Conservation (phyloP, 2,888 invertebrate species). For the Taenaris catops region DNA sequence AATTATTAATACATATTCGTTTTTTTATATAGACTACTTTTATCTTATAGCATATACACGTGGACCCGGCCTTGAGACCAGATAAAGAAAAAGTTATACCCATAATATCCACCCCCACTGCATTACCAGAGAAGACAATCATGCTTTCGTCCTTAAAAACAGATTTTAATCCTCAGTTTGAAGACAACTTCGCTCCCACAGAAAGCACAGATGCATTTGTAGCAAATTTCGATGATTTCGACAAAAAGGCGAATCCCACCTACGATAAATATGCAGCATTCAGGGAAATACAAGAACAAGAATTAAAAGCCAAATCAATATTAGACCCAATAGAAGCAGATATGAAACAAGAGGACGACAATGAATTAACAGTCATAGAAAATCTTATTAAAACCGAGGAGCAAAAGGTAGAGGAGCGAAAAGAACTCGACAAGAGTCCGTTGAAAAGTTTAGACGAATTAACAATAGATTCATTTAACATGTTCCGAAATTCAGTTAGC, state of each 20-base stretch:
- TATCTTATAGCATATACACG: slow-evolving; percentile 57
- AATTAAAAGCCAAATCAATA: slow-evolving; percentile 73
- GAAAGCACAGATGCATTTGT: slow-evolving; percentile 77
- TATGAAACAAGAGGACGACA: slow-evolving; percentile 58
- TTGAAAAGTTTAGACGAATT: slow-evolving; percentile 60
- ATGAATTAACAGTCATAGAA: slow-evolving; percentile 51
- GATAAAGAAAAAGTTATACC: slow-evolving; percentile 44
- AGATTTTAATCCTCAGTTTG: slow-evolving; percentile 78
- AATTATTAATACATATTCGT: not conserved
- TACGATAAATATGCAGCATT: slow-evolving; percentile 94
- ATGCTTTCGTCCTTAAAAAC: slow-evolving; percentile 10
- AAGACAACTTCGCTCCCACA: slow-evolving; percentile 81
- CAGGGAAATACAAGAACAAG: slow-evolving; percentile 90
- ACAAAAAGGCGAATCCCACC: slow-evolving; percentile 72
- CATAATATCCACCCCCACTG: slow-evolving; percentile 24
- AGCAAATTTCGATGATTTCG: slow-evolving; percentile 83
- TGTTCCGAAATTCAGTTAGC: slow-evolving; percentile 65
- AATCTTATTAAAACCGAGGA: slow-evolving; percentile 48
- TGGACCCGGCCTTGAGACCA: slow-evolving; percentile 41
- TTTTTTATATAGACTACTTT: too few species aligned
- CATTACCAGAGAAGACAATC: slow-evolving; percentile 20
- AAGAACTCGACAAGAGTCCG: slow-evolving; percentile 54
- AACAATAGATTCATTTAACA: slow-evolving; percentile 60
- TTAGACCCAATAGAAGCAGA: slow-evolving; percentile 45
- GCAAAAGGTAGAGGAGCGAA: slow-evolving; percentile 38